Evolutionary conservation across 2,797 vertebrate species (phyloP).

Genomic region (Dallia pectoralis): DNA sequence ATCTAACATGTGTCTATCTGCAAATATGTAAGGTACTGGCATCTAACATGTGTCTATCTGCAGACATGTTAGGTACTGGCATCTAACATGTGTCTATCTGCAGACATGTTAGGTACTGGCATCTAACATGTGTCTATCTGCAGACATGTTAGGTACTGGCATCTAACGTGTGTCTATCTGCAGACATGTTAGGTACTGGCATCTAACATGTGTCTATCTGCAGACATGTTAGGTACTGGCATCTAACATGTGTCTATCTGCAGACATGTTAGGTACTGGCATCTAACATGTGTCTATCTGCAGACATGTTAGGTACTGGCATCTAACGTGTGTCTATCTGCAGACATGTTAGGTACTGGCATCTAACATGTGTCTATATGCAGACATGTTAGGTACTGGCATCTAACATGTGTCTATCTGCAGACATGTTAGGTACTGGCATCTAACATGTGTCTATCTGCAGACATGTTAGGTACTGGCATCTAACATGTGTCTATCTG

Average conservation of each 20-base stretch:
- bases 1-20: slow-evolving; percentile 57
- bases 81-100: slow-evolving; percentile 57
- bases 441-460: no score
- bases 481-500: slow-evolving; percentile 57
- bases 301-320: not conserved
- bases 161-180: slow-evolving; percentile 57
- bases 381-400: not conserved
- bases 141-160: not conserved
- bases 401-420: slow-evolving; percentile 57
- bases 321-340: slow-evolving; percentile 57
- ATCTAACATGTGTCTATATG: no score
- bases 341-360: not conserved
- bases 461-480: not conserved
- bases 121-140: no score
- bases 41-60: no score
- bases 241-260: slow-evolving; percentile 57
- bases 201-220: no score
- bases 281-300: no score
- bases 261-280: not conserved
- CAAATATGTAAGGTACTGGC: not conserved
- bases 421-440: not conserved
- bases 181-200: not conserved
- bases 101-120: not conserved
- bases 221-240: not conserved
- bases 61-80: not conserved